Percentiles rank a stretch among this genome's conserved stretches.
Evolutionary conservation across 2,113 vertebrate genomes (phyloP).

Genomic region (Trichomycterus rosablanca): DNA sequence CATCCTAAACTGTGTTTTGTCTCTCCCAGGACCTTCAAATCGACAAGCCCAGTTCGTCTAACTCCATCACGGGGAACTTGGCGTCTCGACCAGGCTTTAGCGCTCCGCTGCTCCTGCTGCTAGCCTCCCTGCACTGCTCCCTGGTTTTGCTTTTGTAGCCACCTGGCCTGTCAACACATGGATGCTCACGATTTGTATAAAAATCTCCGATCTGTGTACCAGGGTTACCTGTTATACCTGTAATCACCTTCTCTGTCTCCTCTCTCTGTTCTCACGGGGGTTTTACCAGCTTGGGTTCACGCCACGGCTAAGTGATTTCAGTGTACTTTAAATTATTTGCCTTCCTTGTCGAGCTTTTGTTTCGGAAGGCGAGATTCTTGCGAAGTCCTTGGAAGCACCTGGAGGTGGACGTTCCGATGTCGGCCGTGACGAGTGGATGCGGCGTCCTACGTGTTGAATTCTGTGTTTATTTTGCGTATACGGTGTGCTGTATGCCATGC

Average conservation of each 20-base stretch:
- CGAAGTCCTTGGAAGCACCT: too few relatives aligned
- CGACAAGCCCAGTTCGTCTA: conserved; percentile 59
- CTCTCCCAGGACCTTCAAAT: conserved; percentile 60
- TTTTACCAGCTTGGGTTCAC: conserved; percentile 48
- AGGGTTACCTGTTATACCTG: conserved; percentile 52
- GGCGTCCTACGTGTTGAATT: too few relatives aligned
- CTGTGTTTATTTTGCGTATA: conserved; percentile 7
- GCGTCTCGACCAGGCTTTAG: conserved; percentile 10
- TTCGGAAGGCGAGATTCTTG: too few relatives aligned
- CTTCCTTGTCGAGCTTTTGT: conserved; percentile 32
- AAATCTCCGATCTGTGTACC: conserved; percentile 52
- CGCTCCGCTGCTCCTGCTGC: conserved; percentile 59
- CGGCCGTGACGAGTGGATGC: too few relatives aligned
- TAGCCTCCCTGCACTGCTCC: conserved; percentile 51
- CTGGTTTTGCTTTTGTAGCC: conserved; percentile 54
- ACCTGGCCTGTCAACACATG: conserved; percentile 36
- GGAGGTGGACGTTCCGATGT: too few relatives aligned
- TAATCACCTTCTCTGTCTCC: conserved; percentile 44
- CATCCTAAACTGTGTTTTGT: too few relatives aligned
- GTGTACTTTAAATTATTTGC: conserved; percentile 45
- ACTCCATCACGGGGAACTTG: conserved; percentile 55
- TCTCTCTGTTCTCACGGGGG: conserved; percentile 44
- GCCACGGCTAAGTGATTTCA: conserved; percentile 54
- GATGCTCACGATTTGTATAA: conserved; percentile 63
- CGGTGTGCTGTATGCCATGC: conserved; percentile 2